Conservation (phyloP, 2,888 invertebrate genomes). For the Drosophila ochracea region DNA sequence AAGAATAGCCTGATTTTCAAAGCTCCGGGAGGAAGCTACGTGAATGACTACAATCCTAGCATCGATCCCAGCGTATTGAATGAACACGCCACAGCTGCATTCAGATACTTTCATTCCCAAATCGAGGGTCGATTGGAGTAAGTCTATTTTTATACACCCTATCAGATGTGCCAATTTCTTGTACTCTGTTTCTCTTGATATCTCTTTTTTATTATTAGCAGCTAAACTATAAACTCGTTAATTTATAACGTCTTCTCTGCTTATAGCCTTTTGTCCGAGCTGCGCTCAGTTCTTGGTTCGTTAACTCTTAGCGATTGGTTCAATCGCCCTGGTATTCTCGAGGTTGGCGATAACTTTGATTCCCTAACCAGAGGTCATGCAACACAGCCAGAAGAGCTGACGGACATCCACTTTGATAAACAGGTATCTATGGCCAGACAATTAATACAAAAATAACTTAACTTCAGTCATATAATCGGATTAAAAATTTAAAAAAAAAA, state of each 20-base stretch:
- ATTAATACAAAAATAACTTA: background rate
- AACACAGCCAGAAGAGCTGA: conserved; percentile 91
- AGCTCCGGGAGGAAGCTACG: conserved; percentile 79
- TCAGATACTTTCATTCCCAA: conserved; percentile 88
- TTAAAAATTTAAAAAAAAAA: background rate
- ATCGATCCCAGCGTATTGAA: conserved; percentile 87
- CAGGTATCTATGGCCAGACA: conserved; percentile 66
- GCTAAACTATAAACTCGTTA: background rate
- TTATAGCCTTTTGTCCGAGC: conserved; percentile 85
- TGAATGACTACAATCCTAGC: conserved; percentile 86
- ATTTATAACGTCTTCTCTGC: background rate
- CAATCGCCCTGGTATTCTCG: conserved; percentile 86
- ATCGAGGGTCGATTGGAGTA: conserved; percentile 86
- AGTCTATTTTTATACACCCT: conserved; percentile 55
- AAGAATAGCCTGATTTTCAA: conserved; percentile 84
- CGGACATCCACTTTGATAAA: conserved; percentile 91
- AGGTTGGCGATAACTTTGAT: conserved; percentile 88
- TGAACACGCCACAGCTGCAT: conserved; percentile 88
- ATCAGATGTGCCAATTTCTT: background rate
- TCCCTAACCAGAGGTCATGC: conserved; percentile 91
- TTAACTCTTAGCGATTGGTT: conserved; percentile 86
- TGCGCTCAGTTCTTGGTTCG: conserved; percentile 84
- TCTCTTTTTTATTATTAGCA: background rate
- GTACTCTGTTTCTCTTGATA: background rate
- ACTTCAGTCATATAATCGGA: background rate